Evolutionary conservation across 1,140 invertebrate species (phyloP), one percentile per base, ranked within the genome.

Genomic region (Neodiprion lecontei): DNA sequence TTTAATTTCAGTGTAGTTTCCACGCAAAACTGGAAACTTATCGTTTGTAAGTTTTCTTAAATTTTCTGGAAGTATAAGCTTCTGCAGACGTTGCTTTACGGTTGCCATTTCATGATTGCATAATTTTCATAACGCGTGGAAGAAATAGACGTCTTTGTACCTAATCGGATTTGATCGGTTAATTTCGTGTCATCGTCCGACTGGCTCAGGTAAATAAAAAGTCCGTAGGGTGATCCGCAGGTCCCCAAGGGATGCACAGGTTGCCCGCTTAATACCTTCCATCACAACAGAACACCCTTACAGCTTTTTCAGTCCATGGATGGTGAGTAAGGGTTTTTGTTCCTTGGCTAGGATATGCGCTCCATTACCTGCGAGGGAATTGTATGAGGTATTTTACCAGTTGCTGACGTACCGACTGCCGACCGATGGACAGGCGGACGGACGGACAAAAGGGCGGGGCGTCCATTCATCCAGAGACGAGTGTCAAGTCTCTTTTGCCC

Each of bases 341-440:
- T 61, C 53, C 53, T 61, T 61, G n/a, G 53, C 53, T 61, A 61
- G 53, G 53, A 61, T 61, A 61, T 61, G 53, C 53, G 53, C 53
- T 61, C 53, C 53, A 61, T 61, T 61, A 61, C 53, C 53, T 61
- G 3, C 53, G 53, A 61, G 4, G 9, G 53, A 61, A 61, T 61
- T 61, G 11, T 61, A 61, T 61, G 53, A 61, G 53, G 53, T 61
- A 61, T 61, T 40, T 61, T 61, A 61, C 53, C 53, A 61, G 53
- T 61, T 61, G 8, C 53, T 61, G 4, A 61, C 53, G 53, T 61
- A 40, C 28, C 53, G 53, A 17, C 53, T 61, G 9, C 53, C 53
- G 53, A 61, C 53, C 53, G 11, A 61, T 17, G n/a, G 53, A 61
- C 53, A 61, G 53, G n/a, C n/a, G 4, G 53, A 61, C 53, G 53